Conservation (phyloP, 2,888 invertebrate species). For the Chaetogeoica ovagalla region DNA sequence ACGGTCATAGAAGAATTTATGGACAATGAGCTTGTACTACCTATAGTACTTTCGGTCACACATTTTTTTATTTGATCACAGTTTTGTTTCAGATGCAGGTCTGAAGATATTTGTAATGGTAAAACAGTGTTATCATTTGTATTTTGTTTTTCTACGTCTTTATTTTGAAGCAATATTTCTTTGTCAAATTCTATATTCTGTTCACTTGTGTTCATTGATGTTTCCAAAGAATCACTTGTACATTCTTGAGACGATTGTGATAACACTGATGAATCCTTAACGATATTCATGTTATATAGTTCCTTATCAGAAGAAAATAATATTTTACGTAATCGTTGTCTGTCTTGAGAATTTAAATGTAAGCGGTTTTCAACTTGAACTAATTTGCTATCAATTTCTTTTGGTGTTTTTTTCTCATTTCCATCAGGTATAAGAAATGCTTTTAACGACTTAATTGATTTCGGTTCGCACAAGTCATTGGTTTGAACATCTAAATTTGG, state of each 20-base stretch:
- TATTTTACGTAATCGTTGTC: constrained; percentile 14
- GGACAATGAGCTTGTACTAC: neutral
- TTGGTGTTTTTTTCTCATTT: neutral
- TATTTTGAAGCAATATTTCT: neutral
- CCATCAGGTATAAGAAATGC: neutral
- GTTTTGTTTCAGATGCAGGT: no score
- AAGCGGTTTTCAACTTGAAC: constrained; percentile 23
- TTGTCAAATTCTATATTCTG: neutral
- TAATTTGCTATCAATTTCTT: neutral
- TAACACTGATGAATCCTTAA: no score
- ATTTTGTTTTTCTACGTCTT: neutral
- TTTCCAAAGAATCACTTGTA: neutral
- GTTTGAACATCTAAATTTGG: neutral
- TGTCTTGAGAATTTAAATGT: constrained; percentile 22
- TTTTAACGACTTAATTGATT: constrained; percentile 15
- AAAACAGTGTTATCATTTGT: no score
- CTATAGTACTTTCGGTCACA: neutral
- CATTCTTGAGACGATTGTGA: neutral
- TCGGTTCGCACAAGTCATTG: neutral
- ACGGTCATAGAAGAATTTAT: neutral
- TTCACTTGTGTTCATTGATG: neutral
- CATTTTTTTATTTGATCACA: no score
- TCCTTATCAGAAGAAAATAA: constrained; percentile 17
- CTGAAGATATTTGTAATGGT: no score
- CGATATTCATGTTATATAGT: neutral